Base-by-base conservation (phyloP, 2,888 invertebrate genomes). In the Rosalia funebris region DNA sequence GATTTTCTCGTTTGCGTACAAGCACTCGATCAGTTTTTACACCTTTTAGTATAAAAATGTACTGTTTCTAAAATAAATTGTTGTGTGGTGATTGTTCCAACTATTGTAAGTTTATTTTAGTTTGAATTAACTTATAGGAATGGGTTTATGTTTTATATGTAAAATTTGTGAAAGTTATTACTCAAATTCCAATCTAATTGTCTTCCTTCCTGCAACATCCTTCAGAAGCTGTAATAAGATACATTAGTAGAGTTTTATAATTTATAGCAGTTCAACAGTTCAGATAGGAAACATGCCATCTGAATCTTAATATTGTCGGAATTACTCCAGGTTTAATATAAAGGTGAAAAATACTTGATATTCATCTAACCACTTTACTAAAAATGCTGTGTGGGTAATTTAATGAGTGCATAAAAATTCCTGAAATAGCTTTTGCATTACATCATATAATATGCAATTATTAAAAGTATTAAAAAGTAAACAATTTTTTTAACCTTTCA, bases 121-220 rank as follows among this genome's bases (percentile, higher is more conserved):
- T 19, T 11, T 42, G 25, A 42, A 14, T 32, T 32, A 47, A 16
- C 11, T 32, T 42, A 31, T 53, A 15, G 15, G 17, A 41, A 17
- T 37, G 15, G 0, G 15, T 36, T 45, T 36, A 12, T 57, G 39
- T 37, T 11, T 42, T 41, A 57, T 34, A 31, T 41, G 36, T 39
- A 39, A 31, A 47, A 46, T 57, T 20, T 60, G 64, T 63, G 66
- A 68, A 70, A 66, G 68, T 64, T 65, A 69, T 67, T 66, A 66
- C 52, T 60, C 62, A 68, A 68, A 72, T 71, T 74, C 69, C 70
- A 54, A 66, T 69, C 70, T 64, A 62, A 71, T 68, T 72, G 68
- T 68, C 69, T 63, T 53, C 42, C 42, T 42, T 53, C 42, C 25
- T 53, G 25, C 32, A 37, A 50, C 48, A 39, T 50, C 50, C 37